Evolutionary conservation across 1,140 invertebrate species (phyloP).

Genomic region (Achroia grisella): DNA sequence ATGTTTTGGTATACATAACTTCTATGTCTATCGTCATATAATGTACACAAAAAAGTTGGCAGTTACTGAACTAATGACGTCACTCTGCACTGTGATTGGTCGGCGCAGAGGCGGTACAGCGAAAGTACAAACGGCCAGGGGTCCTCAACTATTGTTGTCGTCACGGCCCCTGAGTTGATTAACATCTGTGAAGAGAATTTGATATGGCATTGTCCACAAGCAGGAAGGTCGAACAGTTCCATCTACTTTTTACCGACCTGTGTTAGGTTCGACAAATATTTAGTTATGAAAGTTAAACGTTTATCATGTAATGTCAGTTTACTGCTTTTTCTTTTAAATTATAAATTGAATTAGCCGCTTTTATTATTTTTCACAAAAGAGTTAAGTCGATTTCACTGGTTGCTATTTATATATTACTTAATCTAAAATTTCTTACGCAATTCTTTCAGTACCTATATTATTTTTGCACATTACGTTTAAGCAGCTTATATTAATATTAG

Average conservation of each 20-base stretch:
- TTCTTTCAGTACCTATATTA: no score
- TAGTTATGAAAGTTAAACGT: constrained; percentile 3
- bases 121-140: constrained; percentile 24
- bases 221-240: constrained; percentile 27
- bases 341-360: no score
- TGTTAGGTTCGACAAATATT: constrained; percentile 7
- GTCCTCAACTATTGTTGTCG: constrained; percentile 28
- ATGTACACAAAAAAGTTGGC: constrained; percentile 18
- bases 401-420: no score
- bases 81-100: constrained; percentile 18
- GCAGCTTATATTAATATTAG: no score
- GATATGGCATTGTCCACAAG: constrained; percentile 28
- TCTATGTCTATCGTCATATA: no score
- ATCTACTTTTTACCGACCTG: constrained; percentile 11
- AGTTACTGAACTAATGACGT: constrained; percentile 10
- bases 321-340: no score
- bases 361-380: no score
- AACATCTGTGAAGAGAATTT: constrained; percentile 34
- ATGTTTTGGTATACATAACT: no score
- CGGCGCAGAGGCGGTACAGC: constrained; percentile 5
- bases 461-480: no score
- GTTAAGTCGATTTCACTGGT: no score
- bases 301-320: no score
- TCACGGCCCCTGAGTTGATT: constrained; percentile 20
- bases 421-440: no score